These are phyloP conservation scores for Oreochromis niloticus DNA, from an alignment of 2,113 vertebrate species.

Conservation along the genomic window DNA sequence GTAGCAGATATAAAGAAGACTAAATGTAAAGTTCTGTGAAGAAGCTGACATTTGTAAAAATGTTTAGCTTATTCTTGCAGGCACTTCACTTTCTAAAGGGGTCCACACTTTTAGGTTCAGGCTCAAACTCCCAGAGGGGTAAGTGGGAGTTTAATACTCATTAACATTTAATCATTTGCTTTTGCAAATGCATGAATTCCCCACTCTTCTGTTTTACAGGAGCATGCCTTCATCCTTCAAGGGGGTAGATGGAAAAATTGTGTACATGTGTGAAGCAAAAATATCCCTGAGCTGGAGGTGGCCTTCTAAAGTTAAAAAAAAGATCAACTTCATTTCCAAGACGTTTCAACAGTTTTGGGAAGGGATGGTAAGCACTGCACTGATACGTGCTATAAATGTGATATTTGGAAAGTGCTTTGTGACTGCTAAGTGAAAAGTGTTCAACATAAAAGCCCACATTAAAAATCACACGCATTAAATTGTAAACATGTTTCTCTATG, in stretches of 20 bases:
- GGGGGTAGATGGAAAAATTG: neutral
- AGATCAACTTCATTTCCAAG: neutral
- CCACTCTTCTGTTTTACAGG: neutral
- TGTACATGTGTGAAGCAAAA: neutral
- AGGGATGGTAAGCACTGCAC: neutral
- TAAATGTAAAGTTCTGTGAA: neutral
- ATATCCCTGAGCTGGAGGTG: neutral
- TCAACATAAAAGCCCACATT: neutral
- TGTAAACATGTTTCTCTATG: neutral
- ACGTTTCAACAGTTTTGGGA: neutral
- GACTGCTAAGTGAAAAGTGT: neutral
- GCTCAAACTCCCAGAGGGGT: slow-evolving; percentile 55
- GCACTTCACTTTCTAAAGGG: slow-evolving; percentile 28
- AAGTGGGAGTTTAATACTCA: neutral
- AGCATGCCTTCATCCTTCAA: neutral
- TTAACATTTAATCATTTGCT: neutral
- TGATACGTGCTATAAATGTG: neutral
- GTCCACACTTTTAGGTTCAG: slow-evolving; percentile 48
- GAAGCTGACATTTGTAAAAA: neutral
- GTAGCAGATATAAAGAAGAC: neutral
- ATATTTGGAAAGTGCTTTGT: neutral
- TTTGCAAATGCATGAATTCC: neutral
- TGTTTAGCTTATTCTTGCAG: neutral
- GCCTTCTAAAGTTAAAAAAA: neutral
- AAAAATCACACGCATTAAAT: neutral